These are phyloP conservation scores for Poeciliopsis occidentalis DNA, from an alignment of 2,113 vertebrate species.

Conservation along the genomic window DNA sequence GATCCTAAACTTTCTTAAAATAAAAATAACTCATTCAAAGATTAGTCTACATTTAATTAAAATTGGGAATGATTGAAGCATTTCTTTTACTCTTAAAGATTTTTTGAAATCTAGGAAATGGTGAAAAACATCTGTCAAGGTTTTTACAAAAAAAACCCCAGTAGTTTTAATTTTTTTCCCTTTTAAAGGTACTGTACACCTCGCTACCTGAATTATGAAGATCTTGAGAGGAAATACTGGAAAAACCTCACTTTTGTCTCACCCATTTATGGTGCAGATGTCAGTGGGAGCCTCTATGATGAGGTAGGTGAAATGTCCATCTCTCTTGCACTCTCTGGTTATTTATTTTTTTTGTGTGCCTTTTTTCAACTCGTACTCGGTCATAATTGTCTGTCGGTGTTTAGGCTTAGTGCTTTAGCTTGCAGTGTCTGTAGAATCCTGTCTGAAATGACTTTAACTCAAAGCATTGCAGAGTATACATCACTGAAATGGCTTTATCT, in stretches of 20 bases:
- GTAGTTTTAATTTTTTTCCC: background rate
- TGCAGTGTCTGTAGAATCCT: background rate
- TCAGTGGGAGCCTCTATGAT: slow-evolving; percentile 94
- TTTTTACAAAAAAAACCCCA: background rate
- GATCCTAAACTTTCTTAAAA: too few relatives aligned
- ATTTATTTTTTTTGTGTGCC: too few relatives aligned
- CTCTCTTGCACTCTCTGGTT: background rate
- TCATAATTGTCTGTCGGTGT: background rate
- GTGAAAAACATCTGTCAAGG: background rate
- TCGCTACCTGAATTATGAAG: slow-evolving; percentile 96
- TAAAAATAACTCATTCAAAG: too few relatives aligned
- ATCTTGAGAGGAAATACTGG: slow-evolving; percentile 98
- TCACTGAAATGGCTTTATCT: background rate
- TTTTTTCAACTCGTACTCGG: background rate
- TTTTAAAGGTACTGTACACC: slow-evolving; percentile 91
- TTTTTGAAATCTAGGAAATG: background rate
- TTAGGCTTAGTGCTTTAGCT: background rate
- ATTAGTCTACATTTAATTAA: too few relatives aligned
- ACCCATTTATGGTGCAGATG: slow-evolving; percentile 96
- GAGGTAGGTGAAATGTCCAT: slow-evolving; percentile 77
- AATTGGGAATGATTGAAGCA: too few relatives aligned
- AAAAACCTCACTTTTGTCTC: slow-evolving; percentile 98
- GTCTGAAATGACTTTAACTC: too few relatives aligned
- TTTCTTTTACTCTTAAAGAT: background rate
- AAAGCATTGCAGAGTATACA: too few relatives aligned